Conservation (phyloP, 1,140 invertebrate species). For the Aradophagus sp. region DNA sequence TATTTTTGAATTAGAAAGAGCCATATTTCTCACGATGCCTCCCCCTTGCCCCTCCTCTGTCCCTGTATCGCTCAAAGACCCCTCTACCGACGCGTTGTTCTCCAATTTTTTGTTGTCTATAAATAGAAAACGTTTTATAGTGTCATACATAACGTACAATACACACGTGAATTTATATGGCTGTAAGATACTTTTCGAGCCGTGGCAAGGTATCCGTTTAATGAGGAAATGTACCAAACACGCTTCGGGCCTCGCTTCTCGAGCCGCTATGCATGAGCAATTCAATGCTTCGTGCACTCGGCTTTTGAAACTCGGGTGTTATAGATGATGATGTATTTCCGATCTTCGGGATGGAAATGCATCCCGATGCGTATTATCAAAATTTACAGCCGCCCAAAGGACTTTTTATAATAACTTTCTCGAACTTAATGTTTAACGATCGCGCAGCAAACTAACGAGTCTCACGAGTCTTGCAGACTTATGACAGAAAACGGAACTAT, state of each 20-base stretch:
- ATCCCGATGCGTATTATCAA: conserved; percentile 18
- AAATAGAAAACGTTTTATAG: conserved; percentile 52
- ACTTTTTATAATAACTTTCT: conserved; percentile 13
- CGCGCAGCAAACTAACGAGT: too few relatives aligned
- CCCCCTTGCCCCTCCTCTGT: too few relatives aligned
- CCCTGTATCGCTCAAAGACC: too few relatives aligned
- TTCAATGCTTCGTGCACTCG: conserved; percentile 18
- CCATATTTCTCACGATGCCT: too few relatives aligned
- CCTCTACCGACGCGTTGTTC: too few relatives aligned
- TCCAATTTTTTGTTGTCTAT: too few relatives aligned
- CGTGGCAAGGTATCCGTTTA: conserved; percentile 50
- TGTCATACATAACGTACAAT: conserved; percentile 43
- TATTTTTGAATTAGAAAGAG: too few relatives aligned
- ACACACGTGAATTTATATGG: conserved; percentile 30
- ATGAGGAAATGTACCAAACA: conserved; percentile 52
- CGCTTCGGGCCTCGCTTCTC: conserved; percentile 43
- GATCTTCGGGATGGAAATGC: conserved; percentile 18
- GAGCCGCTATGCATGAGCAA: conserved; percentile 46
- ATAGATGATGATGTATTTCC: conserved; percentile 39
- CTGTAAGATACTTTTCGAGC: conserved; percentile 44
- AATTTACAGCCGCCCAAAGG: conserved; percentile 1
- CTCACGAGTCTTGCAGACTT: too few relatives aligned
- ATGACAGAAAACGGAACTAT: too few relatives aligned
- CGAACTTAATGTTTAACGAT: background rate
- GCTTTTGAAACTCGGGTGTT: conserved; percentile 41